Evolutionary conservation across 2,888 invertebrate genomes (phyloP), one percentile per base, ranked within the genome.

Genomic region (Stenichneumon culpator): DNA sequence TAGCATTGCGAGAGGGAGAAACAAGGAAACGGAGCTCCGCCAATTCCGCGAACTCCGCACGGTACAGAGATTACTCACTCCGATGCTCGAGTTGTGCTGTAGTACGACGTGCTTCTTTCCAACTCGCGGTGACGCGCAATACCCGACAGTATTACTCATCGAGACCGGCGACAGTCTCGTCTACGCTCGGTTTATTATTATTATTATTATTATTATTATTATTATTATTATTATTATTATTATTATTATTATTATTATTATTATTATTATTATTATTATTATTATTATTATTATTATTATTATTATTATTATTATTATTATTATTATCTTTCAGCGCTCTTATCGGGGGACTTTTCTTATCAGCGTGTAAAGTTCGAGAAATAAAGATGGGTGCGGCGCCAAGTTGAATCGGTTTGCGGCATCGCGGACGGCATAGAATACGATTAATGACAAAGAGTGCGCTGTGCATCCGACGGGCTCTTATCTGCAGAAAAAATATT

Each of bases 31-130:
- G 72, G 50, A 65, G 44, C 25, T 70, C 50, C 68, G 70, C 73
- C 54, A 19, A 54, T 84, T 77, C 77, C 57, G 63, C 77, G 69
- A 74, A 77, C 75, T 72, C 79, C 52, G 52, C 84, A 67, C 52
- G 60, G 73, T 79, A 65, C 47, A 50, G 54, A 28, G 57, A 81
- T 80, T 83, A 79, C 69, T 79, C 83, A 83, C 78, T 69, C 60
- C 25, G 74, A 79, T 85, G 70, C 73, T 68, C 79, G 73, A 68
- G 47, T 73, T 54, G 22, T 52, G 39, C 39, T 39, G 39, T 11
- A 39, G 32, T 44, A 28, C 50, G 57, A 47, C 22, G 19, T 54
- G 32, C 28, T 63, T 60, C 32, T 28, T 47, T 14, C 60, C n/a
- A 7, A 69, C n/a, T 72, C 52, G 73, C 73, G 67, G 57, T 67